A percentile compares a stretch with the other conserved stretches of the same genome.
Conservation (phyloP, 2,888 invertebrate species). For the Cheilosia soror region DNA sequence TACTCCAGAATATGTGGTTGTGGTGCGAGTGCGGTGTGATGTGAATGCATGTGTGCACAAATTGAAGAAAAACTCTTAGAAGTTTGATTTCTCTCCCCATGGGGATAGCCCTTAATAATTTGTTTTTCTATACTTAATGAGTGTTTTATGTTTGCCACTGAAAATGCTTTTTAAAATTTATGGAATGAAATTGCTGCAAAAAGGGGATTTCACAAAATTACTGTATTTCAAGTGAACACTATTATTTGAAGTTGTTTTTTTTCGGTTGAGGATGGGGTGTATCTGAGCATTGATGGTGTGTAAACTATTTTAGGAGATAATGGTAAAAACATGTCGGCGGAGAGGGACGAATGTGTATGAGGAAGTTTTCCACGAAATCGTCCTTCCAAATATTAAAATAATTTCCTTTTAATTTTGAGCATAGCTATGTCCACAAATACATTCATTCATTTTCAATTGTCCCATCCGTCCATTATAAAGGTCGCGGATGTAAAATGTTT, state of each 20-base stretch:
- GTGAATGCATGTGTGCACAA: conserved; percentile 26
- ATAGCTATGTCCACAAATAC: too few species aligned
- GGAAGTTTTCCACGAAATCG: too few species aligned
- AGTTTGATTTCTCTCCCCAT: conserved; percentile 7
- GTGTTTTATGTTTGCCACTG: conserved; percentile 3
- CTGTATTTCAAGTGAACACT: neutral
- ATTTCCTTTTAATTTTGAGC: too few species aligned
- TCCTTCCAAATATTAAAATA: too few species aligned
- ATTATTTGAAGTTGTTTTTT: neutral
- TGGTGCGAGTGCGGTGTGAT: neutral
- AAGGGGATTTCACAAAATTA: neutral
- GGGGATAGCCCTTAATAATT: conserved; percentile 3
- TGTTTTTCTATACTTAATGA: conserved; percentile 28
- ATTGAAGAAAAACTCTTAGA: conserved; percentile 35
- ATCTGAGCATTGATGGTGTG: too few species aligned
- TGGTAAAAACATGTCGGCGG: too few species aligned
- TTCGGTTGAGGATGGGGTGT: neutral
- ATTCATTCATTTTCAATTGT: too few species aligned
- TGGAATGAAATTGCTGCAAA: neutral
- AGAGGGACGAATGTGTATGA: too few species aligned
- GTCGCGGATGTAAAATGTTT: too few species aligned
- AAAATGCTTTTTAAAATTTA: conserved; percentile 8
- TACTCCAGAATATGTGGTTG: conserved; percentile 45
- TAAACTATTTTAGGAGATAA: too few species aligned
- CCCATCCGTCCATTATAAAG: too few species aligned